These are phyloP conservation scores for Xanthia icteritia DNA, from an alignment of 2,888 invertebrate genomes.

Conservation along the genomic window DNA sequence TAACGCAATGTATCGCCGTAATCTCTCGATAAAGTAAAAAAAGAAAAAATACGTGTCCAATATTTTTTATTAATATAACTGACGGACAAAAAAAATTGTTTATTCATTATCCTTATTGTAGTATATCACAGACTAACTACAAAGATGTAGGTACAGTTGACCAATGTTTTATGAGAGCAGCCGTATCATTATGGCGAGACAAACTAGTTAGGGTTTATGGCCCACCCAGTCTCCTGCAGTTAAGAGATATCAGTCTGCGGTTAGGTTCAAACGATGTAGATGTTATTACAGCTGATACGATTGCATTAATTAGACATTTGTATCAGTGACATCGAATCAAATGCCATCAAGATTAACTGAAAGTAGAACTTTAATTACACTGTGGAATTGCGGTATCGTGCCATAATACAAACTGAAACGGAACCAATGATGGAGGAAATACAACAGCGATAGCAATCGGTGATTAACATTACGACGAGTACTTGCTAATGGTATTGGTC, in stretches of 20 bases:
- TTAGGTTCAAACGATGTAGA: background rate
- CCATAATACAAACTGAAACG: constrained; percentile 40
- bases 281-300: background rate
- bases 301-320: background rate
- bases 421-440: constrained; percentile 58
- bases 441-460: constrained; percentile 54
- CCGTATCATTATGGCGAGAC: background rate
- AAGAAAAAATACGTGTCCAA: no score
- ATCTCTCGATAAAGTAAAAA: no score
- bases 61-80: no score
- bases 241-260: background rate
- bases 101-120: no score
- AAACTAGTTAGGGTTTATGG: background rate
- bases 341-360: constrained; percentile 1
- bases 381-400: constrained; percentile 24
- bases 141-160: background rate
- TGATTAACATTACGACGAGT: constrained; percentile 58
- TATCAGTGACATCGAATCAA: constrained; percentile 3
- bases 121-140: background rate
- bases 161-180: background rate
- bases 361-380: constrained; percentile 19
- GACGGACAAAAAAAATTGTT: no score
- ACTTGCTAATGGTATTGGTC: constrained; percentile 63
- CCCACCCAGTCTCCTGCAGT: background rate
- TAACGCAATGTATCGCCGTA: no score